A percentile compares a stretch with the other conserved stretches of the same genome.
phyloP scores from a whole-genome alignment of 1,140 invertebrate genomes.

The Drosophila pseudoobscura region DNA sequence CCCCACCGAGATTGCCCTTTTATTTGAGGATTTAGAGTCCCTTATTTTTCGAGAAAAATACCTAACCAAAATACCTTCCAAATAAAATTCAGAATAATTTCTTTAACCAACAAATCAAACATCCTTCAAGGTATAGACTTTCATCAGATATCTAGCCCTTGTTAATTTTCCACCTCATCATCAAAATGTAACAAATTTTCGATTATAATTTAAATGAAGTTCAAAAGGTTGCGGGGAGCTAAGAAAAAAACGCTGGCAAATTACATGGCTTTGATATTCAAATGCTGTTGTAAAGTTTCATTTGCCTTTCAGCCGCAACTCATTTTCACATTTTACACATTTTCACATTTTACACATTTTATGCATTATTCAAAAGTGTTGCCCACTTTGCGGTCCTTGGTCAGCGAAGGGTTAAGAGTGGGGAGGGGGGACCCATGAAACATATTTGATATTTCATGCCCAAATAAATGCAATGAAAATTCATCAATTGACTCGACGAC shows the following conservation, averaged over 20 bases:
- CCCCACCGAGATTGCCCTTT: no score
- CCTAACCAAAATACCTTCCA: no score
- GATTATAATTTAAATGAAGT: slow-evolving; percentile 64
- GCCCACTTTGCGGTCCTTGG: slow-evolving; percentile 33
- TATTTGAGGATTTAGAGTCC: no score
- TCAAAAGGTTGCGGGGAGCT: not conserved
- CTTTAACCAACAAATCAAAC: no score
- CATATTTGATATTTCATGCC: slow-evolving; percentile 74
- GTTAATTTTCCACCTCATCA: not conserved
- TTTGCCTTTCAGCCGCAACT: slow-evolving; percentile 58
- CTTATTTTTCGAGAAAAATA: no score
- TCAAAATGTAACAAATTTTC: slow-evolving; percentile 27
- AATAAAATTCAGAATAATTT: no score
- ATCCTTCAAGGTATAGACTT: no score
- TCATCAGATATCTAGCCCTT: no score
- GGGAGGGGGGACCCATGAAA: slow-evolving; percentile 15
- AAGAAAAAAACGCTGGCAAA: slow-evolving; percentile 25
- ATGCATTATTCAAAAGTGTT: slow-evolving; percentile 79
- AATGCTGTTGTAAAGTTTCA: slow-evolving; percentile 66
- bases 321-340: slow-evolving; percentile 40
- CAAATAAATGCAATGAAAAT: slow-evolving; percentile 81
- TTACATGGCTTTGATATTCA: slow-evolving; percentile 77
- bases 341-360: slow-evolving; percentile 54
- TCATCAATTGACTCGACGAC: slow-evolving; percentile 73
- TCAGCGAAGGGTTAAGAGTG: slow-evolving; percentile 64